Evolutionary conservation across 1,140 invertebrate genomes (phyloP).

Genomic region (Oncopodura yosiiana): DNA sequence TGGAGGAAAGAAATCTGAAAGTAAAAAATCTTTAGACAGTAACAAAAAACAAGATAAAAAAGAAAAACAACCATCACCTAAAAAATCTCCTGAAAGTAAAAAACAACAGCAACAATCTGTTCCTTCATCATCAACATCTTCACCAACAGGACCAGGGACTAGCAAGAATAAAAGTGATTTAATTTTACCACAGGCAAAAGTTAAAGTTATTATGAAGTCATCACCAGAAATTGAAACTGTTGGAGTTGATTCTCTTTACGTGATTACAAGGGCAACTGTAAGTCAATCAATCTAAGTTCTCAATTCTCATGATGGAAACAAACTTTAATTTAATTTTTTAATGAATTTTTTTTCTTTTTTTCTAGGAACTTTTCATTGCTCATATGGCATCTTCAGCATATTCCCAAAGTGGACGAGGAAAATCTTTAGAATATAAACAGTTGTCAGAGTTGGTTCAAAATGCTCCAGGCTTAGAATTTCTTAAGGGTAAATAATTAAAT

Average conservation of each 20-base stretch:
- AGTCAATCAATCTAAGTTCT: conserved; percentile 32
- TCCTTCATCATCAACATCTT: background rate
- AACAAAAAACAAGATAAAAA: too few species aligned
- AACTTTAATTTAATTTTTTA: conserved; percentile 16
- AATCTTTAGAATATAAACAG: conserved; percentile 55
- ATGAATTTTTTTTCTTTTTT: conserved; percentile 36
- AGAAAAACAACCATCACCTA: too few species aligned
- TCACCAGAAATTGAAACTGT: conserved; percentile 69
- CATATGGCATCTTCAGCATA: conserved; percentile 52
- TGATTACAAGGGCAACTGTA: conserved; percentile 65
- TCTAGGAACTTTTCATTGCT: conserved; percentile 55
- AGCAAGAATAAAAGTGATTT: conserved; percentile 10
- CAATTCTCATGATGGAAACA: conserved; percentile 8
- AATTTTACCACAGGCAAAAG: conserved; percentile 57
- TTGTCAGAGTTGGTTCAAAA: conserved; percentile 57
- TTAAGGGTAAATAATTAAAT: conserved; percentile 39
- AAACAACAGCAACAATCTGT: too few species aligned
- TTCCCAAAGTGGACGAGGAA: conserved; percentile 40
- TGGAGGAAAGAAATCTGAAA: background rate
- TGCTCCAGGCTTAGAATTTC: conserved; percentile 54
- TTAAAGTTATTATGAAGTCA: conserved; percentile 78
- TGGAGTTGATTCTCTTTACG: conserved; percentile 59
- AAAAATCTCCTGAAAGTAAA: too few species aligned
- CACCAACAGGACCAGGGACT: conserved; percentile 12
- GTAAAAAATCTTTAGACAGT: too few species aligned